Base-by-base conservation (phyloP, 2,113 vertebrate species). In the Dicrurus megarhynchus region DNA sequence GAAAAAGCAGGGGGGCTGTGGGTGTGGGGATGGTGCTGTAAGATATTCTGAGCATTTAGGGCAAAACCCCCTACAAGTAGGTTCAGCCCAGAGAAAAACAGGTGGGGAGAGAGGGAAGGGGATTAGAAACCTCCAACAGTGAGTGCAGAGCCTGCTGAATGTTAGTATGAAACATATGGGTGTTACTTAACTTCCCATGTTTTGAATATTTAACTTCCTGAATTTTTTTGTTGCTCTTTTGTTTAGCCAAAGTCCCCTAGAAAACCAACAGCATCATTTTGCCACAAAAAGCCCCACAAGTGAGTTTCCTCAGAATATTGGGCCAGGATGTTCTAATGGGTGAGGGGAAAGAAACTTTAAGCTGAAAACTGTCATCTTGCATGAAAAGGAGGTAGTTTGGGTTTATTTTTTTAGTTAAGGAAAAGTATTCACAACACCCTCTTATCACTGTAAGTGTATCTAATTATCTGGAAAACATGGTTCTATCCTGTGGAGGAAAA, bases 41-140 rank as follows among this genome's bases (percentile, higher is more conserved):
- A 78, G 47, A 12, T n/a, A n/a, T 6, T 57, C 15, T 16, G 41
- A 89, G 46, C 11, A 24, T 49, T 76, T 57, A 77, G 32, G 64
- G 16, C 6, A 84, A 42, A 44, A 2, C 0, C 1, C 4, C 7
- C 5, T 52, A 0, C 8, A 47, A 47, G 30, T 3, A 35, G 18
- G 23, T 32, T 81, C 30, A 84, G 11, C 10, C 24, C 18, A 7
- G 41, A 71, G 22, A 42, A 69, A 63, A 39, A 35, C 1, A 13
- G 16, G 13, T 41, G 33, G 30, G 24, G 26, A 30, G 11, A 41
- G 35, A 17, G 13, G 8, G 5, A 61, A 49, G 28, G 11, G 26
- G 16, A 44, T 69, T 65, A 57, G 52, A 52, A 60, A 7, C 22
- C 11, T 78, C 10, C 27, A 70, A 27, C 7, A 56, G 24, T 11